Evolutionary conservation across 64 coral and sea anemone genomes (phyloP), one percentile per base, ranked within the genome.

Genomic region (Montipora cactus): DNA sequence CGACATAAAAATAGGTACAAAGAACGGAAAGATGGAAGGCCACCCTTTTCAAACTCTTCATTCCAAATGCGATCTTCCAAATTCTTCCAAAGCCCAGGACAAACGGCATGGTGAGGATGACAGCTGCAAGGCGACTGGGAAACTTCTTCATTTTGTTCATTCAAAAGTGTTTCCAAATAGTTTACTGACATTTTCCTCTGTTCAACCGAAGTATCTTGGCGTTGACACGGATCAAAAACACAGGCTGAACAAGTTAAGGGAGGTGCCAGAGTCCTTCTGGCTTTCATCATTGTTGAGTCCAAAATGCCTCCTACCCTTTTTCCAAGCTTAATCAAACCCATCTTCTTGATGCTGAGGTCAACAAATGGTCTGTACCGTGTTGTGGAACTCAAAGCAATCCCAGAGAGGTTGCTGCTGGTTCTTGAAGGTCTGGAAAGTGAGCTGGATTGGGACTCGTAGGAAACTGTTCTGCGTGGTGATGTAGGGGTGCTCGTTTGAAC

Each of bases 281-380:
- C 93, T 55, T 94, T 94, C 19, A 89, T 59, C 23, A 97, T 53
- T 69, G 80, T 97, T 0, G 77, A 49, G 70, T 95, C 96, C 25
- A 97, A 78, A 44, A 95, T 96, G 25, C 92, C 92, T 3, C 85
- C 67, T 20, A 99, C 59, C 87, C 95, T 96, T 77, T 99, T 92
- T 10, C 92, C 98, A 47, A 99, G 76, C 46, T 92, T 94, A 57
- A 96, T 88, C 13, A 99, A 72, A 13, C 98, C 98, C 95, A 99
- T 94, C 66, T 96, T 99, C 71, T 99, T 99, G 15, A 99, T 96
- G 80, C 89, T 99, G 49, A 90, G 88, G 66, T 99, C 95, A 23
- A 96, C 98, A 96, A 99, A 99, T 14, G 92, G 92, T 19, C 95
- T 78, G 90, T 99, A 99, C n/a, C 98, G 78, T 78, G 93, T 94